phyloP scores from a whole-genome alignment of 2,888 invertebrate genomes.

The Nomada goodeniana region DNA sequence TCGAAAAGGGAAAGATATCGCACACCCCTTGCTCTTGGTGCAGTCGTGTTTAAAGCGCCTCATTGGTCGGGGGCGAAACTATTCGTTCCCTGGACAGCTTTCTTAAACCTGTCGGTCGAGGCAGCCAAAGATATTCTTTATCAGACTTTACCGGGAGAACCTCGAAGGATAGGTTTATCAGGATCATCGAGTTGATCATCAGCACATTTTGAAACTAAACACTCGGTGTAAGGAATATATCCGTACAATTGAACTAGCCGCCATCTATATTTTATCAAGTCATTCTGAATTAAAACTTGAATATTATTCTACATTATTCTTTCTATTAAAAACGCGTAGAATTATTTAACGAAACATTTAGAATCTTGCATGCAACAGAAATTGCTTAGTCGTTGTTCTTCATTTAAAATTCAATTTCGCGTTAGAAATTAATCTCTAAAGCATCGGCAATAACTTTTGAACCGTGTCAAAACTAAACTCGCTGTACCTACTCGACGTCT shows the following conservation, averaged over 20 bases:
- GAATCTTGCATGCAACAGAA: too few species aligned
- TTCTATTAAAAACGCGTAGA: too few species aligned
- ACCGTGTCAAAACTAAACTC: background rate
- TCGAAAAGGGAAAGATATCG: constrained; percentile 29
- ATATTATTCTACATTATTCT: too few species aligned
- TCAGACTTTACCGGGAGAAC: constrained; percentile 46
- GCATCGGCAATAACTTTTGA: background rate
- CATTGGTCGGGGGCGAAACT: constrained; percentile 49
- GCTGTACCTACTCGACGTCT: background rate
- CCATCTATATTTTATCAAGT: background rate
- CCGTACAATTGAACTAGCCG: background rate
- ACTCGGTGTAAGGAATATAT: constrained; percentile 18
- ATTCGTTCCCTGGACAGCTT: constrained; percentile 45
- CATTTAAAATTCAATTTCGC: too few species aligned
- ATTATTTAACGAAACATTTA: too few species aligned
- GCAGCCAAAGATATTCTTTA: constrained; percentile 43
- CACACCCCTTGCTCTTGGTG: constrained; percentile 12
- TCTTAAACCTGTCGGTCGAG: constrained; percentile 34
- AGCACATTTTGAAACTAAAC: constrained; percentile 55
- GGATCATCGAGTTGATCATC: constrained; percentile 16
- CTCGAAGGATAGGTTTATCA: constrained; percentile 21
- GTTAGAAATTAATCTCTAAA: too few species aligned
- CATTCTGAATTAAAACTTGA: background rate
- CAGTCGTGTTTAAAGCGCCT: constrained; percentile 44
- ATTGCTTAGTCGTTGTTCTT: too few species aligned